Conservation (phyloP, 1,140 invertebrate genomes). For the Drosophila parabipectinata region DNA sequence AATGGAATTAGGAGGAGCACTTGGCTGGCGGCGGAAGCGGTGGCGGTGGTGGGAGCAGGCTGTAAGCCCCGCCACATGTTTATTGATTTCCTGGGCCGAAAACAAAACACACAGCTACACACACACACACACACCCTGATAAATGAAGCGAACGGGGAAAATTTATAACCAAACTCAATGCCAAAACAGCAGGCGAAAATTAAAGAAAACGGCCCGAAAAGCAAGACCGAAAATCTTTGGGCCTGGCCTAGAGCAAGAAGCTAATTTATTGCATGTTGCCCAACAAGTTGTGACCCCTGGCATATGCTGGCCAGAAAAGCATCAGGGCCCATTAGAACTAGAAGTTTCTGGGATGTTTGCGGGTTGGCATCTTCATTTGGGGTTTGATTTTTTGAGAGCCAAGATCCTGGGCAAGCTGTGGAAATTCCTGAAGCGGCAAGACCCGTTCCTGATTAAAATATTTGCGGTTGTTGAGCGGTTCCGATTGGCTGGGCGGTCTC, state of each 20-base stretch:
- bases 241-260: constrained; percentile 65
- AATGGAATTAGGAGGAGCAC: constrained; percentile 29
- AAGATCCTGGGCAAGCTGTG: constrained; percentile 16
- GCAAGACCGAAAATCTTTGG: constrained; percentile 49
- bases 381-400: constrained; percentile 48
- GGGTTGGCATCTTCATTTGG: constrained; percentile 48
- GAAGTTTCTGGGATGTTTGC: constrained; percentile 27
- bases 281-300: constrained; percentile 45
- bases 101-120: constrained; percentile 7
- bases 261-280: constrained; percentile 61
- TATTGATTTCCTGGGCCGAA: constrained; percentile 53
- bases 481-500: constrained; percentile 28
- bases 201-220: constrained; percentile 42
- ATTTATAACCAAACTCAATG: constrained; percentile 37
- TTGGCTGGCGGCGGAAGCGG: neutral
- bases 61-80: constrained; percentile 38
- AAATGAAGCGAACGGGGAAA: constrained; percentile 48
- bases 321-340: constrained; percentile 4
- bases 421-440: constrained; percentile 43
- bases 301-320: constrained; percentile 24
- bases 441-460: constrained; percentile 47
- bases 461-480: constrained; percentile 40
- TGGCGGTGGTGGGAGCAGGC: neutral
- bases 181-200: constrained; percentile 33
- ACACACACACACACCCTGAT: constrained; percentile 26